These are phyloP conservation scores for Genyomyrus donnyi DNA, from an alignment of 2,113 vertebrate species.

Conservation along the genomic window DNA sequence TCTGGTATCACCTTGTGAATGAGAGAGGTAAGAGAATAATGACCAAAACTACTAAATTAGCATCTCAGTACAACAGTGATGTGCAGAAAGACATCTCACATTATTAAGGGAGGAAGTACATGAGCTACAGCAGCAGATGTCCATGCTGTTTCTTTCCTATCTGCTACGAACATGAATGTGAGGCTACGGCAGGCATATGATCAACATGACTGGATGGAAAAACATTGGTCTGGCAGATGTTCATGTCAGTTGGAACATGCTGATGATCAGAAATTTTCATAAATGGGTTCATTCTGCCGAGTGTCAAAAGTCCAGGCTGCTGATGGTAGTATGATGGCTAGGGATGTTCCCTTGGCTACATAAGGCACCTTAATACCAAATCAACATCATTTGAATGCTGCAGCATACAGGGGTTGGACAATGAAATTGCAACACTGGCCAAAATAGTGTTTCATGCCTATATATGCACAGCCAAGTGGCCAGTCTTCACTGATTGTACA, in stretches of 20 bases:
- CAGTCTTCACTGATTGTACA: neutral
- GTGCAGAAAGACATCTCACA: neutral
- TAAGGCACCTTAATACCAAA: neutral
- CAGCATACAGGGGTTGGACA: neutral
- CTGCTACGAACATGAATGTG: neutral
- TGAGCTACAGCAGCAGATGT: neutral
- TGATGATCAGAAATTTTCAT: neutral
- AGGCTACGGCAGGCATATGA: neutral
- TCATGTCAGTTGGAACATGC: neutral
- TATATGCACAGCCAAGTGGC: neutral
- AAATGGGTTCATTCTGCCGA: neutral
- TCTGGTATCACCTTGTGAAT: neutral
- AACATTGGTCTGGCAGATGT: neutral
- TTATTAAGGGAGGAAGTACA: neutral
- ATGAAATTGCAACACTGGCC: neutral
- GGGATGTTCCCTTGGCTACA: neutral
- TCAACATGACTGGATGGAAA: neutral
- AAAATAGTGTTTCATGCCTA: neutral
- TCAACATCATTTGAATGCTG: neutral
- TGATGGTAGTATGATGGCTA: neutral
- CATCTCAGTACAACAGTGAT: neutral
- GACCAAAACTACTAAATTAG: neutral
- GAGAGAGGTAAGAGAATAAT: neutral
- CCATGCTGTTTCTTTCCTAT: neutral
- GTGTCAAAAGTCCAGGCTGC: neutral